Conservation (phyloP, 2,888 invertebrate genomes). For the Petrolisthes cinctipes region DNA sequence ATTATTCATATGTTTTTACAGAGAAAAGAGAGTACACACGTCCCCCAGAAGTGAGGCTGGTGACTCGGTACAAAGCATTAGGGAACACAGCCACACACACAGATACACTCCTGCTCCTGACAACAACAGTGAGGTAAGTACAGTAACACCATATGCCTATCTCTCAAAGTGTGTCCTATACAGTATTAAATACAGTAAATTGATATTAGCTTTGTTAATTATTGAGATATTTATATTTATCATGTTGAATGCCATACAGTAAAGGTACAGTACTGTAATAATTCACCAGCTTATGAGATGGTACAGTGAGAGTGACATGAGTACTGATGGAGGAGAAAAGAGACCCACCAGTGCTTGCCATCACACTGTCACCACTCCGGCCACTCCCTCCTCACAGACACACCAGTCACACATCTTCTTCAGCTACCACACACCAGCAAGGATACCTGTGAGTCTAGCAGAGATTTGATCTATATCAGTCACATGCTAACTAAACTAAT, state of each 20-base stretch:
- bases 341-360: neutral
- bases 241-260: neutral
- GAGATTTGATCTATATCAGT: too few species aligned
- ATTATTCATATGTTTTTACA: neutral
- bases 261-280: neutral
- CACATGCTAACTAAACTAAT: too few species aligned
- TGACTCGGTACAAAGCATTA: neutral
- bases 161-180: too few species aligned
- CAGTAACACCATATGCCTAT: too few species aligned
- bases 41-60: neutral
- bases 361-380: neutral
- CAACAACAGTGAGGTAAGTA: neutral
- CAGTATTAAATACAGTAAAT: neutral
- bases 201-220: neutral
- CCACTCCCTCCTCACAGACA: neutral
- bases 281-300: slow-evolving; percentile 54
- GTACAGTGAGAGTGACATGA: slow-evolving; percentile 65
- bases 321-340: slow-evolving; percentile 24
- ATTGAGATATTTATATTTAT: too few species aligned
- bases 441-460: slow-evolving; percentile 46
- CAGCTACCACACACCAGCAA: slow-evolving; percentile 63
- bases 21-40: neutral
- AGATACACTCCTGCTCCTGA: neutral
- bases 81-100: neutral
- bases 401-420: slow-evolving; percentile 55